phyloP scores from a whole-genome alignment of 2,888 invertebrate species.

The Abrostola triplasia region DNA sequence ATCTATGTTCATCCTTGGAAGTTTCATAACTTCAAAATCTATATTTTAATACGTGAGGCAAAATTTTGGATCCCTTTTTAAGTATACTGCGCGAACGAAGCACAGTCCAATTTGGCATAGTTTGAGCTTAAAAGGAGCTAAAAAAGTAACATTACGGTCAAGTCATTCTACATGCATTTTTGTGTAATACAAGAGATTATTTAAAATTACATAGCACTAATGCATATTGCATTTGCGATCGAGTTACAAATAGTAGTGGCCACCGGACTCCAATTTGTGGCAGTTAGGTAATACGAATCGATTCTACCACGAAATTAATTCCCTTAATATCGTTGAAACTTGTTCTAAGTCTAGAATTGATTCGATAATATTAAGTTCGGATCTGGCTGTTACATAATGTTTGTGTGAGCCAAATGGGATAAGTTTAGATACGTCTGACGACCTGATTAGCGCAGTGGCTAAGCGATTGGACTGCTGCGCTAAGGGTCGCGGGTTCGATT shows the following conservation, averaged over 20 bases:
- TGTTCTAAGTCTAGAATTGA: slow-evolving; percentile 61
- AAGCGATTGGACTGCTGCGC: too few species aligned
- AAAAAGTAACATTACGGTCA: background rate
- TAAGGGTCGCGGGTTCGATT: too few species aligned
- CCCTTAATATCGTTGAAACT: slow-evolving; percentile 64
- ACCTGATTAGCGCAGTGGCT: too few species aligned
- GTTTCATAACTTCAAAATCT: too few species aligned
- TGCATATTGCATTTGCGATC: background rate
- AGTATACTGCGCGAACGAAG: too few species aligned
- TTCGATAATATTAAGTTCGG: slow-evolving; percentile 47
- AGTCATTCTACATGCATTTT: too few species aligned
- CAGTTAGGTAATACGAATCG: slow-evolving; percentile 65
- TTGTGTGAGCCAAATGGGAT: slow-evolving; percentile 45
- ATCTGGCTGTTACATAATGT: slow-evolving; percentile 42
- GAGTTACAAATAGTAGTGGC: slow-evolving; percentile 45
- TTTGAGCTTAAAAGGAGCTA: too few species aligned
- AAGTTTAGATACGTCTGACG: slow-evolving; percentile 40
- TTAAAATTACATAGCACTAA: background rate
- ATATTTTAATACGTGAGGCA: too few species aligned
- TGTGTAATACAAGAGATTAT: too few species aligned
- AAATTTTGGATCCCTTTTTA: too few species aligned
- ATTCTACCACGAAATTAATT: slow-evolving; percentile 67
- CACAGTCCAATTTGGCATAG: too few species aligned
- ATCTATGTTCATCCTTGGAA: too few species aligned
- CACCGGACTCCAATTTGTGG: slow-evolving; percentile 62